phyloP scores from a whole-genome alignment of 2,113 vertebrate genomes.

The Bufo gargarizans region DNA sequence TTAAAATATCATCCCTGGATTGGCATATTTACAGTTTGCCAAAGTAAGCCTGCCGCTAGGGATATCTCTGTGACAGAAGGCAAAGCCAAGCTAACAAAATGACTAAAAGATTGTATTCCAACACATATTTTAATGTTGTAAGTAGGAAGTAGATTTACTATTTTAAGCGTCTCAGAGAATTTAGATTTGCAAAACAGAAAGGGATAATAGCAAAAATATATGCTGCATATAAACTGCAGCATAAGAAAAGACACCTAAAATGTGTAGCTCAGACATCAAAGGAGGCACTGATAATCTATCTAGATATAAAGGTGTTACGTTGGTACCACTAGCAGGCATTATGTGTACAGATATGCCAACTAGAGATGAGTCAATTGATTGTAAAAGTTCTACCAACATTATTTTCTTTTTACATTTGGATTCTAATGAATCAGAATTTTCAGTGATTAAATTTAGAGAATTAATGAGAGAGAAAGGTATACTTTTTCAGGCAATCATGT shows the following conservation, averaged over 20 bases:
- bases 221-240: not conserved
- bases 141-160: not conserved
- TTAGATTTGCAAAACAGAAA: not conserved
- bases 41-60: constrained; percentile 16
- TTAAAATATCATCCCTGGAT: not conserved
- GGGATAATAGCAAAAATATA: not conserved
- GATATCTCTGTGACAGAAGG: constrained; percentile 33
- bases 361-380: too few relatives aligned
- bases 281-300: not conserved
- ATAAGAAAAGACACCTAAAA: not conserved
- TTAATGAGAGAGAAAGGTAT: too few relatives aligned
- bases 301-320: too few relatives aligned
- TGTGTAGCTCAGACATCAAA: not conserved
- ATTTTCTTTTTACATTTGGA: too few relatives aligned
- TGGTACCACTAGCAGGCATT: too few relatives aligned
- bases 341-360: too few relatives aligned
- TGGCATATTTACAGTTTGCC: not conserved
- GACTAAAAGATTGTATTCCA: constrained; percentile 46
- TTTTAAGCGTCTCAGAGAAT: not conserved
- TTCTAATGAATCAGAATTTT: too few relatives aligned
- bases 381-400: too few relatives aligned
- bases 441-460: too few relatives aligned
- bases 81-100: constrained; percentile 46
- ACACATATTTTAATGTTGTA: constrained; percentile 28
- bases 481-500: too few relatives aligned